These are phyloP conservation scores for Dione juno DNA, from an alignment of 2,888 invertebrate genomes.

Conservation along the genomic window DNA sequence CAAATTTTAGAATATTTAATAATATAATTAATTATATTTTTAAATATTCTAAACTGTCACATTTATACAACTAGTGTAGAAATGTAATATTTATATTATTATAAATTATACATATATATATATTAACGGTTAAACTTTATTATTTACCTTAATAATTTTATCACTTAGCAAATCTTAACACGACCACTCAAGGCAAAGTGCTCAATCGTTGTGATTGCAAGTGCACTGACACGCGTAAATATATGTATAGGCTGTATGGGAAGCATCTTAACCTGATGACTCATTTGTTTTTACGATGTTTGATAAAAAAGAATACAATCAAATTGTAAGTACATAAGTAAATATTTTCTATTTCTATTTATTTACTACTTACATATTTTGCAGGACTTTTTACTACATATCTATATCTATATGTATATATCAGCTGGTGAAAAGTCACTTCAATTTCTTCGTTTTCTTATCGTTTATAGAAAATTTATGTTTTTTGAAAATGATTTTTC, in stretches of 20 bases:
- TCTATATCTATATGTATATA: too few species aligned
- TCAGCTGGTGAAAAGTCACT: too few species aligned
- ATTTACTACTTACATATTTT: too few species aligned
- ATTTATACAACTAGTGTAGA: too few species aligned
- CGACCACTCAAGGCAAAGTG: slow-evolving; percentile 50
- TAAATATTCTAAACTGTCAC: too few species aligned
- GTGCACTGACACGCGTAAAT: slow-evolving; percentile 28
- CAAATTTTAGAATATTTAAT: too few species aligned
- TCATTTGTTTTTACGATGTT: background rate
- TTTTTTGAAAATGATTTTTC: too few species aligned
- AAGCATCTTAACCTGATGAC: slow-evolving; percentile 18
- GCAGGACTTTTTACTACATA: too few species aligned
- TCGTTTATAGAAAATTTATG: too few species aligned
- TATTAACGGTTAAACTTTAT: background rate
- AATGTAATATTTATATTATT: background rate
- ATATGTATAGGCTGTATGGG: slow-evolving; percentile 28
- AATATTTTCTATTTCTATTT: background rate
- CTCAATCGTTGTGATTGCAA: slow-evolving; percentile 36
- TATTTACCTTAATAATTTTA: slow-evolving; percentile 17
- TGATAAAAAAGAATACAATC: background rate
- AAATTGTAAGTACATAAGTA: background rate
- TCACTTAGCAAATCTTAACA: slow-evolving; percentile 1
- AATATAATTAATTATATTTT: too few species aligned
- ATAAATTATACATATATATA: background rate
- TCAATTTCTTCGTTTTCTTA: too few species aligned